Evolutionary conservation across 2,888 invertebrate species (phyloP), one percentile per base, ranked within the genome.

Genomic region (Athetis lepigone): DNA sequence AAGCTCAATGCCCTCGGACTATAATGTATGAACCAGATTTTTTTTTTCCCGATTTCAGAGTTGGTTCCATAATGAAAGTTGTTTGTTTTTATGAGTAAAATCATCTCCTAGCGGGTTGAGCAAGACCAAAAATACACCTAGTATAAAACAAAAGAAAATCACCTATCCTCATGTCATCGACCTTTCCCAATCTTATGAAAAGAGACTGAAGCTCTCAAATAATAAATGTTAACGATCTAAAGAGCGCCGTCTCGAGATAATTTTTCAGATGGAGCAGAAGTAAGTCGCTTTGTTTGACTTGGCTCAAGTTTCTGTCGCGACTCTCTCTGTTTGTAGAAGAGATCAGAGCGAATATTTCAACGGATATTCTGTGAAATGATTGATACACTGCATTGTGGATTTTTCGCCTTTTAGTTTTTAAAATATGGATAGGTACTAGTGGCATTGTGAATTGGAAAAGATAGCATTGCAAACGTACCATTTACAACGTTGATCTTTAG

Each of bases 211-310:
- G 23, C 63, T 42, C 8, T 36, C 4, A 40, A 65, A 74, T 54
- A 75, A 75, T 54, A 70, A 49, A 40, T 69, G 60, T 50, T 46
- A 60, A 70, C 25, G 54, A 60, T 54, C 43, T 29, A 23, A 52
- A 49, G 19, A 36, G 18, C 6, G 50, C 33, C 37, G 40, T 45
- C 45, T 45, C 8, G 13, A 55, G 56, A 72, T 49, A 55, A 60
- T 60, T 76, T 71, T 65, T 76, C 52, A 60, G 45, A 40, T 21
- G 36, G 27, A 56, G 47, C 59, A 18, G 11, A 50, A 65, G 73
- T 66, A 52, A 57, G 49, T 52, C 42, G 56, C 67, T 51, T 54
- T 73, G 77, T 73, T 71, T 70, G 76, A 55, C 18, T 45, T 64
- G 65, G 43, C 71, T 75, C 36, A 7, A 16, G 71, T 70, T 50